These are phyloP conservation scores for Meloidogyne floridensis DNA, from an alignment of 1,140 invertebrate species.

Conservation along the genomic window DNA sequence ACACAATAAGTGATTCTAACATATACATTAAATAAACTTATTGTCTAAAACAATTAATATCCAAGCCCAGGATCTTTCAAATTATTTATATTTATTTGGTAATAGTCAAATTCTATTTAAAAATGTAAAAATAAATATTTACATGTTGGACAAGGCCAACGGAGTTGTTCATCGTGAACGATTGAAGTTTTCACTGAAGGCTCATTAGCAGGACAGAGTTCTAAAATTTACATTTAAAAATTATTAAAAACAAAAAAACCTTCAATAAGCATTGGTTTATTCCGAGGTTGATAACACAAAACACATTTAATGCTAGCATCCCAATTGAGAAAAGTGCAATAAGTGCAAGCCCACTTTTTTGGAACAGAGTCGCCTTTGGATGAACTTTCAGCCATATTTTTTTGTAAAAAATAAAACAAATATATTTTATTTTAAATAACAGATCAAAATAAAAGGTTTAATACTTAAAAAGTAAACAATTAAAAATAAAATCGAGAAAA, in stretches of 20 bases:
- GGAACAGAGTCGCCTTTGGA: conserved; percentile 22
- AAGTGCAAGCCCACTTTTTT: conserved; percentile 30
- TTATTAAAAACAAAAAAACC: neutral
- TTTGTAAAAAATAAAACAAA: neutral
- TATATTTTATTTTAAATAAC: neutral
- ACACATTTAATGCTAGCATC: conserved; percentile 30
- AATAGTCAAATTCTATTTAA: no score
- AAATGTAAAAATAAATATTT: neutral
- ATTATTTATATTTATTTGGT: no score
- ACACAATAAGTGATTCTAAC: no score
- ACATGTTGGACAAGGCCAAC: conserved; percentile 28
- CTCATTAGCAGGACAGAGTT: neutral
- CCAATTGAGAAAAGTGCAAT: conserved; percentile 36
- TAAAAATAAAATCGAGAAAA: neutral
- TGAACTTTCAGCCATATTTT: conserved; percentile 38
- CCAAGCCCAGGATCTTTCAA: no score
- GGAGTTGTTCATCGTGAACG: neutral
- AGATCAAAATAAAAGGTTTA: neutral
- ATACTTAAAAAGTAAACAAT: neutral
- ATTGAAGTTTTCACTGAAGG: conserved; percentile 8
- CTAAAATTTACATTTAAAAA: conserved; percentile 7
- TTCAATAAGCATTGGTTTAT: conserved; percentile 34
- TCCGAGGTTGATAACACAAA: conserved; percentile 35
- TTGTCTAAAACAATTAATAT: no score
- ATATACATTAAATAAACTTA: no score